Evolutionary conservation across 2,113 vertebrate genomes (phyloP).

Genomic region (Etia nguti): DNA sequence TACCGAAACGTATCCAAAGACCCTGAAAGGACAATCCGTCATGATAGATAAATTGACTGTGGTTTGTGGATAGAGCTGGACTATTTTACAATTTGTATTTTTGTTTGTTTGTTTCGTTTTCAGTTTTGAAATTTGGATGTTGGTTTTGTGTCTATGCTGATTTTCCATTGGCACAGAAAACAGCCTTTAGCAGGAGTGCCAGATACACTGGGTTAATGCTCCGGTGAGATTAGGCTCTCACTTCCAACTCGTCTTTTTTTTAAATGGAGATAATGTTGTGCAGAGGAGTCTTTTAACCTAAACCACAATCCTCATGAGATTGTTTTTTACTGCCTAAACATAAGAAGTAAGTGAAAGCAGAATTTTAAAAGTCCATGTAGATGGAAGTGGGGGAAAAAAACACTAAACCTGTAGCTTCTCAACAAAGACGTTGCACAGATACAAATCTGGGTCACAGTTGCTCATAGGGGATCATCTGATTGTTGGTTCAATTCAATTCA

Average conservation of each 20-base stretch:
- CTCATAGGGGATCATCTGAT: neutral
- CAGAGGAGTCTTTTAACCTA: neutral
- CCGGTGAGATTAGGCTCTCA: neutral
- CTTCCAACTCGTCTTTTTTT: neutral
- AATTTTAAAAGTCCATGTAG: neutral
- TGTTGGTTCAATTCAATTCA: neutral
- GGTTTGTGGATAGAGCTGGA: neutral
- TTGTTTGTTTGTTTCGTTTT: neutral
- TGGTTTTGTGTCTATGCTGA: neutral
- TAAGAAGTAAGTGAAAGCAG: too few relatives aligned
- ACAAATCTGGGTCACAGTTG: neutral
- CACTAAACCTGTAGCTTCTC: neutral
- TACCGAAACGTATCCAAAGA: neutral
- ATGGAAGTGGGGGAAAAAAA: neutral
- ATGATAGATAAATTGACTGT: neutral
- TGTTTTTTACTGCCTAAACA: neutral
- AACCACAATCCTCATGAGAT: neutral
- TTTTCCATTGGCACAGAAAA: neutral
- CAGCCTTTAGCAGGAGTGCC: neutral
- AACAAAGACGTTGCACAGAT: neutral
- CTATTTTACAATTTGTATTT: too few relatives aligned
- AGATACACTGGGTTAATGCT: neutral
- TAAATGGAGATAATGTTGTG: neutral
- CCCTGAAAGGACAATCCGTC: neutral
- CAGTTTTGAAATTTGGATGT: neutral